Base-by-base conservation (phyloP, 2,113 vertebrate species). In the Tringa solitaria region DNA sequence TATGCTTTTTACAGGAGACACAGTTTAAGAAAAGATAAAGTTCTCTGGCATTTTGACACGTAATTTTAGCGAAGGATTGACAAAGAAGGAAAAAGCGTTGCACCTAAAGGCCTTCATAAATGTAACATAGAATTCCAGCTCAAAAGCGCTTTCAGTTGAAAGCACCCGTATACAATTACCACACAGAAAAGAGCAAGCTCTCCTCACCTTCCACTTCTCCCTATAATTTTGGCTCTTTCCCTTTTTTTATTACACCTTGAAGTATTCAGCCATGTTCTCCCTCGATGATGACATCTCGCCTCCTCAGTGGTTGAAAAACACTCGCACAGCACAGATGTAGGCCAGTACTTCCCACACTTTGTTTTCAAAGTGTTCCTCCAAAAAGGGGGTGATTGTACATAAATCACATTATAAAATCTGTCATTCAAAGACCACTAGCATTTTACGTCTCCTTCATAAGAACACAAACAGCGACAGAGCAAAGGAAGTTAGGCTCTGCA, bases 301-400 rank as follows among this genome's bases (percentile, higher is more conserved):
- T 45, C 46, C 84, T 35, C 0, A 0, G 21, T 56, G 20, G 57
- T 4, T 33, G 48, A 51, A 50, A 72, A 0, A 18, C 0, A 0
- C 46, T 50, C 0, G 0, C 26, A 18, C 1, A 0, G 80, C 50
- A 53, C 63, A 35, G 37, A 11, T 16, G 10, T 2, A n/a, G 35
- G 48, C 37, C 60, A 46, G 20, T 4, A 15, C 35, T 56, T 72
- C 68, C 10, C 17, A 56, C 39, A 6, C 23, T 20, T 56, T 46
- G 11, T 28, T 84, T 60, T 48, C 61, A 17, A 54, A 54, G 21
- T 5, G 26, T 22, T 79, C 9, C 65, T 82, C 74, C 70, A 43
- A 19, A 81, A 50, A 50, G 6, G 4, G 5, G 20, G 82, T 5
- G 9, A 7, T n/a, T 37, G 70, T 23, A 14, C 9, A 53, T 33